phyloP scores from a whole-genome alignment of 2,113 vertebrate genomes.

The Pachycephala philippinensis region DNA sequence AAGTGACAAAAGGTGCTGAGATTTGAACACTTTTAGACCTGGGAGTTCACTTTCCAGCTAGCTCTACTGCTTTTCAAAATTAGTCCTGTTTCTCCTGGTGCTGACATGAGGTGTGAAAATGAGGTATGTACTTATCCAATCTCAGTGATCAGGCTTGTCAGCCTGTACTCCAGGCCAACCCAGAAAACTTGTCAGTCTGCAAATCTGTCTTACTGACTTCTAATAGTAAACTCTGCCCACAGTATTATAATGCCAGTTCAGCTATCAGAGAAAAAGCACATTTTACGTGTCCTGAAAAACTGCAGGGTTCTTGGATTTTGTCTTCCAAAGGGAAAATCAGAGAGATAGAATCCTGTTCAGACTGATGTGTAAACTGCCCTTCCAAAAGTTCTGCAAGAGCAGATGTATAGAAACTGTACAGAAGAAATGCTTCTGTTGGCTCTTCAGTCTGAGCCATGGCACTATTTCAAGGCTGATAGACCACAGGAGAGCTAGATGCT shows the following conservation, averaged over 20 bases:
- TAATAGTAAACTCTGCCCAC: background rate
- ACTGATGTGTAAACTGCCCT: background rate
- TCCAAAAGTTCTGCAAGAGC: background rate
- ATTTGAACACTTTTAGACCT: background rate
- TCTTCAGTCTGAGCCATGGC: background rate
- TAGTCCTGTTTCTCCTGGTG: background rate
- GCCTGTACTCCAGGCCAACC: background rate
- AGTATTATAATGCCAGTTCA: background rate
- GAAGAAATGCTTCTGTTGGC: background rate
- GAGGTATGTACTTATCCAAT: background rate
- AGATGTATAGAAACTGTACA: background rate
- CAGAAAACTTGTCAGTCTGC: background rate
- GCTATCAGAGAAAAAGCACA: background rate
- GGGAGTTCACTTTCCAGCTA: background rate
- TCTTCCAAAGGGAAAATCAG: background rate
- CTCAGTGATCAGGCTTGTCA: background rate
- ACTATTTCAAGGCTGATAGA: slow-evolving; percentile 20
- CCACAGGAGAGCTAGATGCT: background rate
- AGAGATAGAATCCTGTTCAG: background rate
- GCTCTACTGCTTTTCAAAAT: background rate
- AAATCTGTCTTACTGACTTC: background rate
- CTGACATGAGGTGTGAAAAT: background rate
- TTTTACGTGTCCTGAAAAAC: background rate
- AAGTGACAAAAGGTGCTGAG: background rate
- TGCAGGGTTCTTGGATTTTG: background rate